Conservation (phyloP, 2,888 invertebrate genomes). For the Chouioia cunea region DNA sequence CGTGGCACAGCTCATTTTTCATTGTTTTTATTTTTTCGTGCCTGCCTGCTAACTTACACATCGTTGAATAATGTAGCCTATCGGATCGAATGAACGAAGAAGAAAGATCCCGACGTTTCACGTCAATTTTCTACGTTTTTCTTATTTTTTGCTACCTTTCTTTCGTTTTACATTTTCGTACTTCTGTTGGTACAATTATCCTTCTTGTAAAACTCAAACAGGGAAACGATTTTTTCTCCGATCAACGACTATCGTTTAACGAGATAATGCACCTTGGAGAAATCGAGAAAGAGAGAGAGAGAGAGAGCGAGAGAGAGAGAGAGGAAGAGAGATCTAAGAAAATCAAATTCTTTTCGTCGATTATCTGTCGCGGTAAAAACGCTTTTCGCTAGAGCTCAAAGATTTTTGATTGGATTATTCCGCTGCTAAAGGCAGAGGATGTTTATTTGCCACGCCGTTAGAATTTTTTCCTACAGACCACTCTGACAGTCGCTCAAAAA, state of each 20-base stretch:
- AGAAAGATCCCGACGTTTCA: neutral
- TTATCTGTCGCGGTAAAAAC: neutral
- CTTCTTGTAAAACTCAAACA: too few relatives aligned
- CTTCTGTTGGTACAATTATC: too few relatives aligned
- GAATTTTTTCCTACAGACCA: too few relatives aligned
- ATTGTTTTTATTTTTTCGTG: too few relatives aligned
- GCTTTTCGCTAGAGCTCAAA: neutral
- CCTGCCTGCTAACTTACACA: too few relatives aligned
- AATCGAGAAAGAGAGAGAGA: neutral
- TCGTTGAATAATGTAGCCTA: neutral
- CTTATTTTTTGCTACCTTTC: neutral
- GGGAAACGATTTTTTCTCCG: conserved; percentile 6
- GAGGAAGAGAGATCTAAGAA: neutral
- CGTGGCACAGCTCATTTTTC: too few relatives aligned
- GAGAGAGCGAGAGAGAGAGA: neutral
- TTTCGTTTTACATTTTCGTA: too few relatives aligned
- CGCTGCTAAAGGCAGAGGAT: too few relatives aligned
- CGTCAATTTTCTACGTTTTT: neutral
- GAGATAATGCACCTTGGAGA: too few relatives aligned
- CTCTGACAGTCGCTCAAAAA: neutral
- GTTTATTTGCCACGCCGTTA: too few relatives aligned
- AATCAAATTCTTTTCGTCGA: conserved; percentile 14
- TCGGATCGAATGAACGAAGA: neutral
- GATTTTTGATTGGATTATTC: neutral
- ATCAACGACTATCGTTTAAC: conserved; percentile 3